These are phyloP conservation scores for Nycticebus coucang DNA, from an alignment of 2,113 vertebrate species.

Conservation along the genomic window DNA sequence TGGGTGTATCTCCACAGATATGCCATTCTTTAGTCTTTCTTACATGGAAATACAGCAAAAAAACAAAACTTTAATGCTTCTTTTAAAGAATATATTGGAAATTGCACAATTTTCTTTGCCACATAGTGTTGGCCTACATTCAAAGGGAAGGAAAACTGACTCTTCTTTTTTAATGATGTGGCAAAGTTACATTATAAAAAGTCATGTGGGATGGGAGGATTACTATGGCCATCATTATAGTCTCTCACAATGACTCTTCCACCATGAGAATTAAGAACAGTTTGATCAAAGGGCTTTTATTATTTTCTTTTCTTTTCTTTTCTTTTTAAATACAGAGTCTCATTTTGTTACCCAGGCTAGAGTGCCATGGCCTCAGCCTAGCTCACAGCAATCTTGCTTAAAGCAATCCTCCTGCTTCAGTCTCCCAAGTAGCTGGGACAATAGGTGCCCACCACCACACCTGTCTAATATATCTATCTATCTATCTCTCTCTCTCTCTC, in stretches of 20 bases:
- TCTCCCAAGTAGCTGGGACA: no score
- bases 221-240: not conserved
- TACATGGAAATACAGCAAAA: not conserved
- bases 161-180: not conserved
- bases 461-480: no score
- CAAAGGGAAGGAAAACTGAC: not conserved
- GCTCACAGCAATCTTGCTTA: no score
- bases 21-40: not conserved
- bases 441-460: no score
- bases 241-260: not conserved
- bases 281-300: not conserved
- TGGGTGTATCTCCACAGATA: fast-evolving
- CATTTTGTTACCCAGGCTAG: no score
- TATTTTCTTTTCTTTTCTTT: no score
- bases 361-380: no score
- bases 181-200: not conserved
- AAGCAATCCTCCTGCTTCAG: no score
- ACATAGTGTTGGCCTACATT: not conserved
- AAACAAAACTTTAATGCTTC: not conserved
- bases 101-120: not conserved
- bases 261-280: not conserved
- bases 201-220: not conserved
- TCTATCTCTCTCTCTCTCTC: no score
- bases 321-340: no score
- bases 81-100: not conserved